A percentile compares a stretch with the other conserved stretches of the same genome.
Evolutionary conservation across 2,888 invertebrate genomes (phyloP).

Genomic region (Apodemia zela): DNA sequence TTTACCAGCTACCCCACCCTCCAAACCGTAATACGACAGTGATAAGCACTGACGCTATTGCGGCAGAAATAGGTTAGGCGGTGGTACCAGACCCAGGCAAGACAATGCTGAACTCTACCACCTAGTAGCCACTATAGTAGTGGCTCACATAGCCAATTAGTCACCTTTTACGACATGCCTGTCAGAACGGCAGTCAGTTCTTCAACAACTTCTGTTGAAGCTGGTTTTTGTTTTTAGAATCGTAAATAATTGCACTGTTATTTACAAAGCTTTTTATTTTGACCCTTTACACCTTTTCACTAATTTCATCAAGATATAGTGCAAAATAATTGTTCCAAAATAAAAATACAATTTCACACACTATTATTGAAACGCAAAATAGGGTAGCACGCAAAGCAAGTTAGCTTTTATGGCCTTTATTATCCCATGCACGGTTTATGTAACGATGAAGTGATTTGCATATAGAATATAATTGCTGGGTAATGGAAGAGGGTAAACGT

Average conservation of each 20-base stretch:
- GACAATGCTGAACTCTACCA: no score
- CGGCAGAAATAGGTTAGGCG: no score
- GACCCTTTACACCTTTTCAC: constrained; percentile 2
- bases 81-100: no score
- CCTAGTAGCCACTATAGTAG: no score
- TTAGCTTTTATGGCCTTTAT: constrained; percentile 41
- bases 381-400: constrained; percentile 41
- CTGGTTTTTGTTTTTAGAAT: no score
- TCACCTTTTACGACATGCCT: no score
- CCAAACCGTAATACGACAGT: no score
- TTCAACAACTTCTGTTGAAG: no score
- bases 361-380: constrained; percentile 14
- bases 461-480: constrained; percentile 47
- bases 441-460: constrained; percentile 63
- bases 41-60: no score
- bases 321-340: constrained; percentile 1
- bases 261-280: constrained; percentile 1
- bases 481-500: constrained; percentile 27
- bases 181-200: no score
- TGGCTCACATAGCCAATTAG: no score
- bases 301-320: constrained; percentile 5
- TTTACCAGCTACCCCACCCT: no score
- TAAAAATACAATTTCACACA: constrained; percentile 11
- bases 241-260: background rate
- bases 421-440: constrained; percentile 36